Base-by-base conservation (phyloP, 2,113 vertebrate species). In the Oriolus oriolus region DNA sequence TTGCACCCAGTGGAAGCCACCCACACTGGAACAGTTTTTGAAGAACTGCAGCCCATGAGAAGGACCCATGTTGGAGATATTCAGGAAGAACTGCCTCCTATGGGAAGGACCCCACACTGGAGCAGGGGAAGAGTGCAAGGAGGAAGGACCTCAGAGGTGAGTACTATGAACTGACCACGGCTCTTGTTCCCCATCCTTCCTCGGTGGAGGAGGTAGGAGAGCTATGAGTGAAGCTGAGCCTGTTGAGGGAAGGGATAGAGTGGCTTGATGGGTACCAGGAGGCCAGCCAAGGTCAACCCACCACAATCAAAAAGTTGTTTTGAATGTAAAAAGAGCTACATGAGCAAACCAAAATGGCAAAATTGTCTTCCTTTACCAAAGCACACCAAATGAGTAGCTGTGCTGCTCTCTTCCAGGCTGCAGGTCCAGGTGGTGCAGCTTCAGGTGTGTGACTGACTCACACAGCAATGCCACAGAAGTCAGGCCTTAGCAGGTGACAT, bases 131-230 rank as follows among this genome's bases (percentile, higher is more conserved):
- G 59, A 56, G 33, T 4, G 1, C 10, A 33, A 69, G 24, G 26
- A 59, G 6, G 13, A 69, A 73, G 37, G 27, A 69, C 3, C 28
- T 47, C 31, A 47, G 44, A 68, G 9, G 12, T 0, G 16, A 44
- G 18, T 39, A 50, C 19, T 56, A 35, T 12, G 23, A 57, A 24
- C 28, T 44, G 50, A 70, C 16, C 18, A 60, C 20, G 61, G 14
- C 10, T 37, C 13, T 22, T 2, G 2, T 56, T 81, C 15, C 31
- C 3, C 27, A 61, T 70, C 6, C 30, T 4, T 69, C n/a, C 31
- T 60, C 2, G 0, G 9, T 70, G 41, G 24, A 74, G 12, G 26
- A 80, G 0, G 1, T 27, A 56, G 59, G 35, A 74, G 7, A 35
- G 21, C 65, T 74, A 16, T 16, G 11, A 61, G 9, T 53, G 39